Evolutionary conservation across 2,113 vertebrate species (phyloP).

Genomic region (Thinocorus orbignyianus): DNA sequence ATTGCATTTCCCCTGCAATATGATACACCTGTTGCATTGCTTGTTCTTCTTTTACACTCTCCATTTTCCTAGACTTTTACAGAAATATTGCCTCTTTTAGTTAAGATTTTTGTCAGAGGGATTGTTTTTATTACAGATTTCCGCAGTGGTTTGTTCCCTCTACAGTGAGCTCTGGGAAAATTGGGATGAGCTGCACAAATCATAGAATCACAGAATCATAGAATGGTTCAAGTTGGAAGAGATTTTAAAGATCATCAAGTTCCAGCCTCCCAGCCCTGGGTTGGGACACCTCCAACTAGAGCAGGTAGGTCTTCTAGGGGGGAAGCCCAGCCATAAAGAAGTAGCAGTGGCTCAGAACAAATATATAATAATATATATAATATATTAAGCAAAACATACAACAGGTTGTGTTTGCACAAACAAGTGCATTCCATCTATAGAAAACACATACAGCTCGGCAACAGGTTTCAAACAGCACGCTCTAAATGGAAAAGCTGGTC

Average conservation of each 20-base stretch:
- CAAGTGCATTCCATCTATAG: neutral
- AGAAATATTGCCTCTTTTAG: neutral
- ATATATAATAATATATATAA: too few relatives aligned
- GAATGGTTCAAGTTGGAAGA: too few relatives aligned
- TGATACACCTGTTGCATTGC: neutral
- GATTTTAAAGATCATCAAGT: too few relatives aligned
- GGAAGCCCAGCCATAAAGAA: neutral
- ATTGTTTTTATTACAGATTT: neutral
- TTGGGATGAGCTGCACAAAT: neutral
- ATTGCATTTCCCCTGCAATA: neutral
- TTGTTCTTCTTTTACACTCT: neutral
- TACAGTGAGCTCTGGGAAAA: neutral
- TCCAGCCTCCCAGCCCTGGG: too few relatives aligned
- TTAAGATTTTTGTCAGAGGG: neutral
- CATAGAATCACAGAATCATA: too few relatives aligned
- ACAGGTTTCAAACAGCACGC: neutral
- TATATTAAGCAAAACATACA: neutral
- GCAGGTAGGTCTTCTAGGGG: neutral
- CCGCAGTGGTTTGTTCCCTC: neutral
- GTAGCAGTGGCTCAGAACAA: neutral
- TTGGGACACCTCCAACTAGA: too few relatives aligned
- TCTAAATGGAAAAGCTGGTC: neutral
- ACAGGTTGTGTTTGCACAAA: neutral
- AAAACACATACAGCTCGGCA: neutral
- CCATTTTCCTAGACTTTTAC: neutral